Conservation (phyloP, 2,797 vertebrate species). For the Manis crassicaudata region DNA sequence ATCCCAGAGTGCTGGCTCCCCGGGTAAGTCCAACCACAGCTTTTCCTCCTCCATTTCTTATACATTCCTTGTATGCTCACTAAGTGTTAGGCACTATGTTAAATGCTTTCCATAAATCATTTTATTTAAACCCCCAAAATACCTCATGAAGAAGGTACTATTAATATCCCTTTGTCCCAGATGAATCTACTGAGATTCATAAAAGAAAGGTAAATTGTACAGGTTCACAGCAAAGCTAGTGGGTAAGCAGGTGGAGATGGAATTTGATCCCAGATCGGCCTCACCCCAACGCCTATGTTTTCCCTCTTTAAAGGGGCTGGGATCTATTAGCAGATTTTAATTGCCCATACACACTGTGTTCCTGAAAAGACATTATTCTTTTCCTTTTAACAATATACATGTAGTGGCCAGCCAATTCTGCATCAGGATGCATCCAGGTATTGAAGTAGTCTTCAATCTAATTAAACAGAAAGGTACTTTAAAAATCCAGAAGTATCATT, state of each 20-base stretch:
- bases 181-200: conserved; percentile 9
- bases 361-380: conserved; percentile 5
- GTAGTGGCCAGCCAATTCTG: background rate
- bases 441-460: background rate
- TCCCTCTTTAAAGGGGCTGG: background rate
- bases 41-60: background rate
- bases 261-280: background rate
- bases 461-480: conserved; percentile 44
- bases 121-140: conserved; percentile 29
- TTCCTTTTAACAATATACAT: background rate
- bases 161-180: background rate
- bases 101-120: background rate
- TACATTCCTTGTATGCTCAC: background rate
- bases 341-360: background rate
- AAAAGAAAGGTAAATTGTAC: background rate
- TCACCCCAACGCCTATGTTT: background rate
- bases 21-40: background rate
- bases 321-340: conserved; percentile 31
- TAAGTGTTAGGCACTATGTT: background rate
- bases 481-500: background rate
- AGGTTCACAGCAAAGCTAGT: background rate
- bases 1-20: background rate
- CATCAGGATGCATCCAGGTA: background rate
- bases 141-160: background rate
- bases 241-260: background rate